These are phyloP conservation scores for Zaprionus kolodkinae DNA, from an alignment of 1,140 invertebrate species.

Conservation along the genomic window DNA sequence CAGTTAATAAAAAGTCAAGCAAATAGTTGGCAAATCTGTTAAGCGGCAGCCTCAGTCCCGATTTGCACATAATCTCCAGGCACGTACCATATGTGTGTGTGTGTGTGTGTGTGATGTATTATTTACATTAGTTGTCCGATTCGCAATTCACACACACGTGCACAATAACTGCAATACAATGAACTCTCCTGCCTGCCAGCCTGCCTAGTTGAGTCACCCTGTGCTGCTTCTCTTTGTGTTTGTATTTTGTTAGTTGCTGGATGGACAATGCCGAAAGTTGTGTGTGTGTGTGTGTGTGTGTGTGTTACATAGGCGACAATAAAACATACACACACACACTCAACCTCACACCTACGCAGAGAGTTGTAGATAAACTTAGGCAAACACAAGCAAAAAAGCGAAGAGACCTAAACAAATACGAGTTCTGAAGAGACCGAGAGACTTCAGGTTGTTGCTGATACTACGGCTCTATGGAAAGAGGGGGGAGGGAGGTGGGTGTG, in stretches of 20 bases:
- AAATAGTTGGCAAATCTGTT: slow-evolving; percentile 40
- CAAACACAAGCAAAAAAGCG: slow-evolving; percentile 22
- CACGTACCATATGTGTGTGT: slow-evolving; percentile 36
- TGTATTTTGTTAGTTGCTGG: slow-evolving; percentile 28
- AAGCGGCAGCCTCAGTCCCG: slow-evolving; percentile 4
- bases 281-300: not conserved
- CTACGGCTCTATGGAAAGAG: not conserved
- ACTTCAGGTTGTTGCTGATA: not conserved
- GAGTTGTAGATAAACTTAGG: not conserved
- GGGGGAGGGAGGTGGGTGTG: not conserved
- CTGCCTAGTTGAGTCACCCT: not conserved
- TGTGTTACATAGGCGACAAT: slow-evolving; percentile 31
- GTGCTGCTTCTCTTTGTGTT: slow-evolving; percentile 13
- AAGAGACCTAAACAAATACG: slow-evolving; percentile 63
- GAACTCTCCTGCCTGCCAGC: not conserved
- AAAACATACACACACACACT: slow-evolving; percentile 25
- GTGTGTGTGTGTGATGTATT: slow-evolving; percentile 47
- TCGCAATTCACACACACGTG: slow-evolving; percentile 3
- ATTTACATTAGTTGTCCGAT: slow-evolving; percentile 41
- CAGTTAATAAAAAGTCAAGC: slow-evolving; percentile 36
- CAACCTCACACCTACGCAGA: not conserved
- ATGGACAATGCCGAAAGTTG: slow-evolving; percentile 22
- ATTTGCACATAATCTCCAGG: slow-evolving; percentile 23
- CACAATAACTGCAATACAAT: slow-evolving; percentile 40
- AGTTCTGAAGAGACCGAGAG: slow-evolving; percentile 4